Evolutionary conservation across 2,797 vertebrate genomes (phyloP).

Genomic region (Mallotus villosus): DNA sequence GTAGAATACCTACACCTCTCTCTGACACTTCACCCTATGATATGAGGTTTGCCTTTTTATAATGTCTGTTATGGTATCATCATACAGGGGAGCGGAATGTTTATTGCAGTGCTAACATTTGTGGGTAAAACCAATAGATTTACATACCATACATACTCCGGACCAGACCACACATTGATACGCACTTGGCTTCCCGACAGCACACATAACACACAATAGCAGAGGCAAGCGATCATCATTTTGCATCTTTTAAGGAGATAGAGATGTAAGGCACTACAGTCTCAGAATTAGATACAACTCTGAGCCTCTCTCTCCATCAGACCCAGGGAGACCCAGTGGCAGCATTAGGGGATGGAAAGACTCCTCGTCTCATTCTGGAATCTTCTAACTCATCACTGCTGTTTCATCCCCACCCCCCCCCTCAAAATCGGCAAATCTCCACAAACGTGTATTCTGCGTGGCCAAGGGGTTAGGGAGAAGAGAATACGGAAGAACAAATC

Average conservation of each 20-base stretch:
- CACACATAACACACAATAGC: constrained; percentile 32
- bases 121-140: constrained; percentile 15
- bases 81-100: neutral
- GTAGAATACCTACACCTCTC: constrained; percentile 3
- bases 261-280: constrained; percentile 81
- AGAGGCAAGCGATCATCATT: constrained; percentile 54
- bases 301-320: constrained; percentile 40
- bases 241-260: constrained; percentile 53
- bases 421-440: constrained; percentile 13
- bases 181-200: constrained; percentile 1
- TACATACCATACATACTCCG: neutral
- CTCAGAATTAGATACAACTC: constrained; percentile 44
- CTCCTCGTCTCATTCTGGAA: constrained; percentile 31
- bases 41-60: neutral
- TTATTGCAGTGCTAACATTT: constrained; percentile 7
- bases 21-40: neutral
- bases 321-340: constrained; percentile 25
- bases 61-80: neutral
- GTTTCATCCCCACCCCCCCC: neutral
- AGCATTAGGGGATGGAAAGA: constrained; percentile 18
- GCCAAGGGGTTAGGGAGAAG: constrained; percentile 2
- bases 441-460: constrained; percentile 16
- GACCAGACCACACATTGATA: neutral
- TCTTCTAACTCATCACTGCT: constrained; percentile 14
- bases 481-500: neutral